A percentile compares a stretch with the other conserved stretches of the same genome.
These are phyloP conservation scores for Chrysodeixis includens DNA, from an alignment of 2,888 invertebrate genomes.

Conservation along the genomic window DNA sequence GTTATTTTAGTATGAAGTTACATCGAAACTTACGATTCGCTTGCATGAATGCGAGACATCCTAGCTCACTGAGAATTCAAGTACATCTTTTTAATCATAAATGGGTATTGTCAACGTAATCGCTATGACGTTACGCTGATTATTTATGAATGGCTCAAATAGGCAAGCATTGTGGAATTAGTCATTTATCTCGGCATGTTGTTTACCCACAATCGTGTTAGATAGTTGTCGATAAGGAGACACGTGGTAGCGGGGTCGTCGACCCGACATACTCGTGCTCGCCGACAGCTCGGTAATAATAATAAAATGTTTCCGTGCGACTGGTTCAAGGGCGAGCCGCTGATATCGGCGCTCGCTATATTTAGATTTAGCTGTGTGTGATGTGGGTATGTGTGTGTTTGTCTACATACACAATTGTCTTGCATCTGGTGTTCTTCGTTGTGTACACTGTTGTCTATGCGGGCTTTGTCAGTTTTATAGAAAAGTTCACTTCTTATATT, in stretches of 20 bases:
- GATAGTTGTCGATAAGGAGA: slow-evolving; percentile 90
- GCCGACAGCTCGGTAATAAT: slow-evolving; percentile 89
- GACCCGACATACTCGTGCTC: slow-evolving; percentile 88
- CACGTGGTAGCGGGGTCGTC: slow-evolving; percentile 88
- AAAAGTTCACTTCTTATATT: slow-evolving; percentile 18
- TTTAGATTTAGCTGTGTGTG: slow-evolving; percentile 88
- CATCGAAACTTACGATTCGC: slow-evolving; percentile 30
- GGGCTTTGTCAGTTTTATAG: slow-evolving; percentile 35
- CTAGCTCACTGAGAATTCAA: slow-evolving; percentile 61
- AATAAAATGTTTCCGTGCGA: slow-evolving; percentile 90
- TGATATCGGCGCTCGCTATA: slow-evolving; percentile 89
- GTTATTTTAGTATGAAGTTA: slow-evolving; percentile 16
- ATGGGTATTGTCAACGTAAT: slow-evolving; percentile 73
- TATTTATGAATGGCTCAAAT: slow-evolving; percentile 86
- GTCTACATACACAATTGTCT: slow-evolving; percentile 75
- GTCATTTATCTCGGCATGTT: slow-evolving; percentile 88
- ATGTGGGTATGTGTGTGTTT: slow-evolving; percentile 79
- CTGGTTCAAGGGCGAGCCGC: slow-evolving; percentile 89
- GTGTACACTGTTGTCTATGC: slow-evolving; percentile 40
- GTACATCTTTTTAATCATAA: slow-evolving; percentile 59
- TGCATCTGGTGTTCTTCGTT: slow-evolving; percentile 62
- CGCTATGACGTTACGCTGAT: slow-evolving; percentile 79
- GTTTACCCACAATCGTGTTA: slow-evolving; percentile 89
- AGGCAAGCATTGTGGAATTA: slow-evolving; percentile 86
- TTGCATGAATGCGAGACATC: slow-evolving; percentile 46